These are phyloP conservation scores for Percopsis transmontana DNA, from an alignment of 2,113 vertebrate genomes.

Conservation along the genomic window DNA sequence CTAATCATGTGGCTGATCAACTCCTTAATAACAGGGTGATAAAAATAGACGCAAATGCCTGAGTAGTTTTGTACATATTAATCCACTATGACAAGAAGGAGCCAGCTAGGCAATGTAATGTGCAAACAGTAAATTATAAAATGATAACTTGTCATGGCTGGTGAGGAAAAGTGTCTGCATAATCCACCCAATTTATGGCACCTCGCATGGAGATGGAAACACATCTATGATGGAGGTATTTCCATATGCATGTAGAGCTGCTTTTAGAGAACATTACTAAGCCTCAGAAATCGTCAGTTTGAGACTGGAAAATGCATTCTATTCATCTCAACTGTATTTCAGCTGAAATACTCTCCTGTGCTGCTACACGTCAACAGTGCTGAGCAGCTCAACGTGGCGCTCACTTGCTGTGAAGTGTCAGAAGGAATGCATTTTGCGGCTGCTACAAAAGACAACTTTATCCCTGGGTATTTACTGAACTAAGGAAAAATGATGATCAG, in stretches of 20 bases:
- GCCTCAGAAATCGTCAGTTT: conserved; percentile 37
- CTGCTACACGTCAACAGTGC: not conserved
- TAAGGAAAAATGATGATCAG: not conserved
- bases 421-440: conserved; percentile 1
- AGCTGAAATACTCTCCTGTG: conserved; percentile 17
- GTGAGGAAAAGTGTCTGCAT: not conserved
- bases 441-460: not conserved
- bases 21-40: too few species aligned
- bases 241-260: conserved; percentile 29
- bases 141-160: conserved; percentile 13
- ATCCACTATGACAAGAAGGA: conserved; percentile 7
- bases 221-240: conserved; percentile 12
- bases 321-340: conserved; percentile 16
- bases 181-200: conserved; percentile 10
- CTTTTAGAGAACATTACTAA: conserved; percentile 35
- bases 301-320: conserved; percentile 22
- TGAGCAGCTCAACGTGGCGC: not conserved
- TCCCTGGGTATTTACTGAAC: not conserved
- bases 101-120: conserved; percentile 4
- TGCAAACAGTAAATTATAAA: conserved; percentile 13
- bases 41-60: conserved; percentile 2
- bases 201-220: not conserved
- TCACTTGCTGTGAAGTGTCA: conserved; percentile 4
- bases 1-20: too few species aligned
- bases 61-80: conserved; percentile 24